Evolutionary conservation across 2,888 invertebrate species (phyloP).

Genomic region (Biston stratarius): DNA sequence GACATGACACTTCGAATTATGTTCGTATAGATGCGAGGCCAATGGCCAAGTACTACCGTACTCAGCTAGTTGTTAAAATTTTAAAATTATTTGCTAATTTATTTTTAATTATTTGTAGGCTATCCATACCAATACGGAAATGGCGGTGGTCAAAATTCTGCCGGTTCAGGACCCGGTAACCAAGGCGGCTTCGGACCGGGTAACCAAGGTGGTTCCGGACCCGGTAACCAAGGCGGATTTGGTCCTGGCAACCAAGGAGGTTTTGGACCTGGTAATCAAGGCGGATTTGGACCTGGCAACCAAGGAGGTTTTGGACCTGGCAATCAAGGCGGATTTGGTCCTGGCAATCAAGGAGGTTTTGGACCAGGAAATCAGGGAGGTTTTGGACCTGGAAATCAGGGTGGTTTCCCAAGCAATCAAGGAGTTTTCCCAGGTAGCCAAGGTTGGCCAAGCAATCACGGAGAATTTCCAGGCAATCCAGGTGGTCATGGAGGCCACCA

Average conservation of each 20-base stretch:
- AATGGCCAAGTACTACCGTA: no score
- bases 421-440: slow-evolving; percentile 21
- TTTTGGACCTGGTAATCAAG: slow-evolving; percentile 20
- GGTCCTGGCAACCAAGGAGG: slow-evolving; percentile 27
- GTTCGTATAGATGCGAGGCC: no score
- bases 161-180: slow-evolving; percentile 14
- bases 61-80: no score
- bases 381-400: slow-evolving; percentile 14
- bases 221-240: slow-evolving; percentile 15
- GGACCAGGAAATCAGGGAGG: slow-evolving; percentile 20
- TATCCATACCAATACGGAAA: slow-evolving; percentile 25
- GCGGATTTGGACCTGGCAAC: slow-evolving; percentile 22
- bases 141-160: slow-evolving; percentile 7
- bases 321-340: slow-evolving; percentile 21
- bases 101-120: not conserved
- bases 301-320: slow-evolving; percentile 19
- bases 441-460: slow-evolving; percentile 22
- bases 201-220: slow-evolving; percentile 23
- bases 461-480: slow-evolving; percentile 8
- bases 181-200: slow-evolving; percentile 14
- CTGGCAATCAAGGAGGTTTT: slow-evolving; percentile 11
- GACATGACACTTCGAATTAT: no score
- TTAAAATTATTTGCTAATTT: not conserved
- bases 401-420: slow-evolving; percentile 13
- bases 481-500: slow-evolving; percentile 25